phyloP scores from a whole-genome alignment of 2,797 vertebrate genomes.

The Enteromius argenteus region DNA sequence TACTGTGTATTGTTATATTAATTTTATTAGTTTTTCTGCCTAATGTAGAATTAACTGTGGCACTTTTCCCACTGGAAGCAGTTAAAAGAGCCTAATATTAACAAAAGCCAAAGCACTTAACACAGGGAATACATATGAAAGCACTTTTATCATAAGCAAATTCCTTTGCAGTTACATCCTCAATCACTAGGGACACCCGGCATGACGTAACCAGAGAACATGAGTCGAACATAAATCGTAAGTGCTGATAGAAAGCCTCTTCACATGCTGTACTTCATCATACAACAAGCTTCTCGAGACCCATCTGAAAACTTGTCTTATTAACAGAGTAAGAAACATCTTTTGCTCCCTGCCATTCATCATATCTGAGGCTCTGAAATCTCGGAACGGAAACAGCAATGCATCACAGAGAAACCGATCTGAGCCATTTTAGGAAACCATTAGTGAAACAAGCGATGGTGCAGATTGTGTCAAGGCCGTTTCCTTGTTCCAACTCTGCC shows the following conservation, averaged over 20 bases:
- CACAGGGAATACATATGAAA: slow-evolving; percentile 59
- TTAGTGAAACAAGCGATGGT: slow-evolving; percentile 70
- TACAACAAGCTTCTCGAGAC: slow-evolving; percentile 50
- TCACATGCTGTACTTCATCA: slow-evolving; percentile 55
- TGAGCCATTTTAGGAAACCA: slow-evolving; percentile 70
- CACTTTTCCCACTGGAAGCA: slow-evolving; percentile 35
- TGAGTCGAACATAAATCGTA: slow-evolving; percentile 57
- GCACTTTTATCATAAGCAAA: slow-evolving; percentile 59
- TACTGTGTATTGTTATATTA: slow-evolving; percentile 3
- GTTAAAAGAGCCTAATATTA: slow-evolving; percentile 38
- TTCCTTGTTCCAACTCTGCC: slow-evolving; percentile 68
- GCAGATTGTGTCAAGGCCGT: slow-evolving; percentile 74
- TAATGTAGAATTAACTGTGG: slow-evolving; percentile 17
- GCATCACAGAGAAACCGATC: slow-evolving; percentile 57
- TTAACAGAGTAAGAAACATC: slow-evolving; percentile 58
- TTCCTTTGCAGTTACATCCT: slow-evolving; percentile 58
- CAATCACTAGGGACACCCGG: slow-evolving; percentile 51
- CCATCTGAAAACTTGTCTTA: slow-evolving; percentile 42
- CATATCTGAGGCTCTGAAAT: slow-evolving; percentile 62
- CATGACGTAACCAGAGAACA: slow-evolving; percentile 60
- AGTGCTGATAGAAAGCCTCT: slow-evolving; percentile 55
- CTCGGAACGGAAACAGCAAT: slow-evolving; percentile 58
- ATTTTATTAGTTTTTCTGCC: background rate
- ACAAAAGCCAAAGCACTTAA: slow-evolving; percentile 40
- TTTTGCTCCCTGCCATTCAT: slow-evolving; percentile 60